phyloP scores from a whole-genome alignment of 2,888 invertebrate species.

The Nymphalis polychloros region DNA sequence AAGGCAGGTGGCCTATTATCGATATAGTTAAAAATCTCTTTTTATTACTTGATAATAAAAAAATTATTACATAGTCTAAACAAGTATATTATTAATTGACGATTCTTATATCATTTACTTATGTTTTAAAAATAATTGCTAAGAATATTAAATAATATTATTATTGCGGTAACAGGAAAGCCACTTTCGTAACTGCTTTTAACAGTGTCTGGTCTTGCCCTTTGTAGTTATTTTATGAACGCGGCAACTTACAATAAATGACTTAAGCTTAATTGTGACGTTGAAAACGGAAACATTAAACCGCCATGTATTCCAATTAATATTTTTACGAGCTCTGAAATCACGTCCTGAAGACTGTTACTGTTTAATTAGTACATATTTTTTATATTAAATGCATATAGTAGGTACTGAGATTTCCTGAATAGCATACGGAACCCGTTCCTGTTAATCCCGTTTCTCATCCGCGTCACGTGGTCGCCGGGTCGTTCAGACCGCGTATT shows the following conservation, averaged over 20 bases:
- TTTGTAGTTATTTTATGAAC: slow-evolving; percentile 26
- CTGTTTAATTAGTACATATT: no score
- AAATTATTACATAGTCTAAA: slow-evolving; percentile 19
- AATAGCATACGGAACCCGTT: slow-evolving; percentile 23
- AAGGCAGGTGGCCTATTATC: slow-evolving; percentile 34
- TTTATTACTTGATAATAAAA: slow-evolving; percentile 9
- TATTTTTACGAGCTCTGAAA: slow-evolving; percentile 12
- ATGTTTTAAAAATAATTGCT: slow-evolving; percentile 3
- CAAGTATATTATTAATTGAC: not conserved
- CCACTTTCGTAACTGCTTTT: slow-evolving; percentile 14
- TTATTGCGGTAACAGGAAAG: slow-evolving; percentile 10
- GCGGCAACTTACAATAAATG: slow-evolving; percentile 26
- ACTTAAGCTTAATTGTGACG: slow-evolving; percentile 19
- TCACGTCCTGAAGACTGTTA: not conserved
- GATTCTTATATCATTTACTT: not conserved
- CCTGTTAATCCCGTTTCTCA: slow-evolving; percentile 26
- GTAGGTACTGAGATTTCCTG: slow-evolving; percentile 12
- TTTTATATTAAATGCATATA: no score
- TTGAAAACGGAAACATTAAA: slow-evolving; percentile 14
- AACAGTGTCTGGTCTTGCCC: slow-evolving; percentile 14
- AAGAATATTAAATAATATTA: slow-evolving; percentile 7
- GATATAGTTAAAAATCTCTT: slow-evolving; percentile 30
- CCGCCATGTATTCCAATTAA: slow-evolving; percentile 1
- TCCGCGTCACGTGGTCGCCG: slow-evolving; percentile 25
- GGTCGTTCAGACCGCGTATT: slow-evolving; percentile 37